Conservation (phyloP, 2,888 invertebrate species). For the Cotesia congregata region DNA sequence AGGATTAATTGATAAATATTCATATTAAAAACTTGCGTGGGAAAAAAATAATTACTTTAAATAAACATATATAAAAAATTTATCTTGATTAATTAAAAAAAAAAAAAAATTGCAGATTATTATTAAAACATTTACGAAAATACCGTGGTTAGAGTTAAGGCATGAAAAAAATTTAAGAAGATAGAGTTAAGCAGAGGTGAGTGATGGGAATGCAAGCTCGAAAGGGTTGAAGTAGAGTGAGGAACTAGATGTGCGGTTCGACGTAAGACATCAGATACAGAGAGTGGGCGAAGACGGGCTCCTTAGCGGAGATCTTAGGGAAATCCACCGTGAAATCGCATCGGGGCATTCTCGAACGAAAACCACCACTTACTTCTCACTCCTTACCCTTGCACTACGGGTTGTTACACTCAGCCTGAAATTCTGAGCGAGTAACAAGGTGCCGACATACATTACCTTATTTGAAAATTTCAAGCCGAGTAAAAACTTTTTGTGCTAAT, state of each 20-base stretch:
- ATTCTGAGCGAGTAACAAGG: background rate
- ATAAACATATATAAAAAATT: too few relatives aligned
- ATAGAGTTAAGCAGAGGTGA: background rate
- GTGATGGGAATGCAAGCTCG: conserved; percentile 26
- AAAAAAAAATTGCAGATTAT: too few relatives aligned
- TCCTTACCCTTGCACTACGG: conserved; percentile 51
- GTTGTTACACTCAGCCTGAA: conserved; percentile 17
- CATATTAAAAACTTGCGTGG: too few relatives aligned
- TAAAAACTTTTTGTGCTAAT: background rate
- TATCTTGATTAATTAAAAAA: too few relatives aligned
- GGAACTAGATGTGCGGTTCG: conserved; percentile 40
- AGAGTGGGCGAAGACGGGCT: conserved; percentile 63
- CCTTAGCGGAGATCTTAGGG: conserved; percentile 75
- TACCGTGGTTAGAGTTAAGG: background rate
- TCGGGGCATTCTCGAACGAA: conserved; percentile 71
- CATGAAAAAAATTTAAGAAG: conserved; percentile 3
- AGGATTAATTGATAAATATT: too few relatives aligned
- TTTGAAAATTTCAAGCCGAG: background rate
- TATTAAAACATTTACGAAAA: too few relatives aligned
- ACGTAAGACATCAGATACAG: conserved; percentile 36
- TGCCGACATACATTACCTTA: background rate
- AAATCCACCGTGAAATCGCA: conserved; percentile 80
- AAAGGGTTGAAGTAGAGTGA: conserved; percentile 32
- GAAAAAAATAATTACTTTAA: too few relatives aligned
- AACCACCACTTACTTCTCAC: conserved; percentile 68